Evolutionary conservation across 1,140 invertebrate species (phyloP).

Genomic region (Paraescarpia echinospica): DNA sequence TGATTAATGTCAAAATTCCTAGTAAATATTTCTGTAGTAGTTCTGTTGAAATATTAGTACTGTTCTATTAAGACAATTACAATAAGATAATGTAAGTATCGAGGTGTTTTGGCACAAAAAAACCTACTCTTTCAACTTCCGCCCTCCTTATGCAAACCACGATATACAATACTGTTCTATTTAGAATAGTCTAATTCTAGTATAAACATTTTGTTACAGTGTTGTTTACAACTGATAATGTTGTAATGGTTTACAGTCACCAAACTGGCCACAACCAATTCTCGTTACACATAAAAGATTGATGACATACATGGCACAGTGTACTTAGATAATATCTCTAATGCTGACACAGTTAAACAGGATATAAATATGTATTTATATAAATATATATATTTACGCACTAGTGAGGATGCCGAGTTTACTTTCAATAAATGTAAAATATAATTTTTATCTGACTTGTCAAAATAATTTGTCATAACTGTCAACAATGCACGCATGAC

Average conservation of each 20-base stretch:
- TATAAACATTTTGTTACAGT: neutral
- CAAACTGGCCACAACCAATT: neutral
- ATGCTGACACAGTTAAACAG: neutral
- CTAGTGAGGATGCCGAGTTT: neutral
- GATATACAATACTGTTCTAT: neutral
- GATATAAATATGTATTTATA: neutral
- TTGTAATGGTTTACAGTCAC: neutral
- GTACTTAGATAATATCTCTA: neutral
- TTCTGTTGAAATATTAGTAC: no score
- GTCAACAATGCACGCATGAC: no score
- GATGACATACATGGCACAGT: neutral
- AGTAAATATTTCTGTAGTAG: no score
- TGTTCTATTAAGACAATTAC: no score
- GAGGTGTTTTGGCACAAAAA: no score
- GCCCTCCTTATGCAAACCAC: neutral
- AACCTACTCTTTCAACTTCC: neutral
- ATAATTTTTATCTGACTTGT: neutral
- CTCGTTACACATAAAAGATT: neutral
- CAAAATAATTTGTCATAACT: neutral
- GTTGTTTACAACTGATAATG: neutral
- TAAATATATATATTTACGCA: neutral
- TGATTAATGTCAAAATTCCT: no score
- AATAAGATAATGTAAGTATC: no score
- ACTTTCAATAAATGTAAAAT: neutral
- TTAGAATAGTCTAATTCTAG: neutral